Evolutionary conservation across 2,113 vertebrate genomes (phyloP), one percentile per base, ranked within the genome.

Genomic region (Petroica traversi): DNA sequence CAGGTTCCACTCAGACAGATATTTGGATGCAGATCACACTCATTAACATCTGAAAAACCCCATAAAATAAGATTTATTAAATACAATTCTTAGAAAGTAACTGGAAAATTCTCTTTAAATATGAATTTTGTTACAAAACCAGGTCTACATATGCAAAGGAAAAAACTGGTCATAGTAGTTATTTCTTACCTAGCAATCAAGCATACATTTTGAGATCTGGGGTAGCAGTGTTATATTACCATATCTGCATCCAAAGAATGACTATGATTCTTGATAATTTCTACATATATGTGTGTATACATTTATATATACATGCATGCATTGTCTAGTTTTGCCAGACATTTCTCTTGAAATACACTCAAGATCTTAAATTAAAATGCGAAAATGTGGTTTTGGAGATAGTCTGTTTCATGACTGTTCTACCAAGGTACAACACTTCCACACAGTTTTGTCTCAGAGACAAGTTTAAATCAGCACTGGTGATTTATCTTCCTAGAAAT

Each of bases 1-100:
- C 99, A 99, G 89, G 98, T 99, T 95, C 99, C 99, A 82, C 98
- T 99, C 73, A 99, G 98, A 93, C 99, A 99, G 98, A 99, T 99
- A 97, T 99, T 99, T 36, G 98, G 98, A 97, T 99, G 99, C 87
- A 99, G 98, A 75, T 99, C 99, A 93, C 98, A 98, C 79, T 98
- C 98, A 87, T 98, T 98, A 91, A 98, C 98, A 98, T 98, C 98
- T 98, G 92, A 76, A 90, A 84, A 95, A 92, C 1, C 14, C 16
- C 25, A 95, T 0, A 1, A 73, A 55, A 92, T 64, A 76, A 74
- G 34, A 79, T 95, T 82, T 88, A 93, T 51, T 80, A 69, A 40
- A 55, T 49, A 89, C 33, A 49, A 59, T 46, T 49, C 62, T 81
- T 86, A 41, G 29, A 89, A 68, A 73, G n/a, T 29, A 66, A 80